A percentile compares a stretch with the other conserved stretches of the same genome.
Evolutionary conservation across 2,113 vertebrate genomes (phyloP).

Genomic region (Tychaedon coryphoeus): DNA sequence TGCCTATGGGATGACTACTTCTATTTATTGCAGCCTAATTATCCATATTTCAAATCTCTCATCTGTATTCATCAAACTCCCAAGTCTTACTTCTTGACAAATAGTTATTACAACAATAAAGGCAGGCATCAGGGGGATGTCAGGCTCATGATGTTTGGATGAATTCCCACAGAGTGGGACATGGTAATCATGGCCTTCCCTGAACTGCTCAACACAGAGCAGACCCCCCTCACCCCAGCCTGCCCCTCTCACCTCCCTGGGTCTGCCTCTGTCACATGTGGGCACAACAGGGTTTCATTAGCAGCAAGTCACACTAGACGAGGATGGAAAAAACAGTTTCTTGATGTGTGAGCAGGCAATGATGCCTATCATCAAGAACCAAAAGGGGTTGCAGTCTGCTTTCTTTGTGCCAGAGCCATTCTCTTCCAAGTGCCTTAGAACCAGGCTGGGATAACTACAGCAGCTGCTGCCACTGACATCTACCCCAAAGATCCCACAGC

Average conservation of each 20-base stretch:
- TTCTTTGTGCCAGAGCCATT: background rate
- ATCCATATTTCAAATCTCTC: background rate
- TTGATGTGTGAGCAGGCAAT: background rate
- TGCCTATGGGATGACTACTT: background rate
- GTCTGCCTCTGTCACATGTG: background rate
- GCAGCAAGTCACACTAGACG: background rate
- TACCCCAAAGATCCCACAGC: background rate
- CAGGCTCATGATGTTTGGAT: background rate
- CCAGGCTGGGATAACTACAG: background rate
- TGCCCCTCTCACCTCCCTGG: background rate
- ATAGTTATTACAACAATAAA: background rate
- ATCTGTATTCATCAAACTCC: background rate
- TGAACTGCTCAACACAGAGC: background rate
- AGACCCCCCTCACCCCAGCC: background rate
- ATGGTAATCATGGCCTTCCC: background rate
- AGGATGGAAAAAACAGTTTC: background rate
- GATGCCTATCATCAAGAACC: background rate
- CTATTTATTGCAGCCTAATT: background rate
- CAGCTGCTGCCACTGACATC: background rate
- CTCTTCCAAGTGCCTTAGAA: background rate
- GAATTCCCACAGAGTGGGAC: background rate
- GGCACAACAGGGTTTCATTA: background rate
- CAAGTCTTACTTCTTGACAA: background rate
- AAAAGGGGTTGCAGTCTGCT: background rate
- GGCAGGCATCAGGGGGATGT: rapidly evolving